A percentile compares a stretch with the other conserved stretches of the same genome.
phyloP scores from a whole-genome alignment of 2,113 vertebrate species.

The Callorhinus ursinus region DNA sequence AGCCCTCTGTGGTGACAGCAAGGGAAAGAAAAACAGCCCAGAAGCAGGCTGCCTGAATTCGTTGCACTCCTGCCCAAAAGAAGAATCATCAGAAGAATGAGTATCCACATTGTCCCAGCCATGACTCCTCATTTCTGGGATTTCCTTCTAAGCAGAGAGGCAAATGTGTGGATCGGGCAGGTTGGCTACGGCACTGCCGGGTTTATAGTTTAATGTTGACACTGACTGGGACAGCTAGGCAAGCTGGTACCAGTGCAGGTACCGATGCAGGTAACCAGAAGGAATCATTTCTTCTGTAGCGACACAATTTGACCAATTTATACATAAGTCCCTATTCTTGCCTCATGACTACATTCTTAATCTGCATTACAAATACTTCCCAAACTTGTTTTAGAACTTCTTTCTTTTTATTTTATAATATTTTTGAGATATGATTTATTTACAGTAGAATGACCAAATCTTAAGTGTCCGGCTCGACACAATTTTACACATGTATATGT shows the following conservation, averaged over 20 bases:
- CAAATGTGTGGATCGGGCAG: too few relatives aligned
- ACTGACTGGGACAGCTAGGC: too few relatives aligned
- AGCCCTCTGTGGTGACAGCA: neutral
- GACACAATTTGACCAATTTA: neutral
- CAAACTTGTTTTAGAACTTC: neutral
- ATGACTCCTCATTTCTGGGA: neutral
- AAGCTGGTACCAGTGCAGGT: neutral
- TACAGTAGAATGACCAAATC: neutral
- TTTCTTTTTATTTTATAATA: neutral
- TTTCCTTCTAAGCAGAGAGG: neutral
- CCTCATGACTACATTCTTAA: neutral
- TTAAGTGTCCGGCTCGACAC: neutral
- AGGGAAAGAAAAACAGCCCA: neutral
- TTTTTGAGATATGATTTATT: neutral
- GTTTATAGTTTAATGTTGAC: accelerated
- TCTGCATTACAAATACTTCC: neutral
- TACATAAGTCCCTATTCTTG: neutral
- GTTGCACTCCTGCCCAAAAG: neutral
- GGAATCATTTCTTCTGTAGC: neutral
- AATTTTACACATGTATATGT: neutral
- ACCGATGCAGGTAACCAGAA: too few relatives aligned
- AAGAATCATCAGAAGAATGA: neutral
- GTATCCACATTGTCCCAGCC: neutral
- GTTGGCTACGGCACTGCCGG: neutral
- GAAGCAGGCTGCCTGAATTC: neutral